These are phyloP conservation scores for Apaloderma vittatum DNA, from an alignment of 2,113 vertebrate species.

Conservation along the genomic window DNA sequence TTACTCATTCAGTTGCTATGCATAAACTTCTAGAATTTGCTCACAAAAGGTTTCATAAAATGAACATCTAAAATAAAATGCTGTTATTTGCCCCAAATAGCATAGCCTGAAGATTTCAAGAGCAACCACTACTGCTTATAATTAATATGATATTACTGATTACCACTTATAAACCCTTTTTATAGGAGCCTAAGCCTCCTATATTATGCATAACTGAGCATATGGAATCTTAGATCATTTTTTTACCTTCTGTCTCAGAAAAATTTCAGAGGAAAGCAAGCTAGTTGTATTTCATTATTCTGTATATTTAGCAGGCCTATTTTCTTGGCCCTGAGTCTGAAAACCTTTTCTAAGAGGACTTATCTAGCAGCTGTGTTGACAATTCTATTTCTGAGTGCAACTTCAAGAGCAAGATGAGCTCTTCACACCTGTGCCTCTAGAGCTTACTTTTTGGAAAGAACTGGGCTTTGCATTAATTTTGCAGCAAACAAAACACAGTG, in stretches of 20 bases:
- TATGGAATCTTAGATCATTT: conserved; percentile 59
- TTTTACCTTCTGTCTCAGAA: conserved; percentile 52
- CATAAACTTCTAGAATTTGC: neutral
- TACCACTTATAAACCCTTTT: conserved; percentile 58
- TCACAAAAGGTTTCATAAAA: conserved; percentile 44
- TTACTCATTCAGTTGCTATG: neutral
- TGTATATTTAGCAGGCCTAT: conserved; percentile 40
- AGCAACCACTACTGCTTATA: conserved; percentile 41
- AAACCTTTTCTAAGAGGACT: conserved; percentile 52
- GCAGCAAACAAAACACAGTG: neutral
- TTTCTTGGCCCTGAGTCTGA: conserved; percentile 38
- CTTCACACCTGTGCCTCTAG: conserved; percentile 63
- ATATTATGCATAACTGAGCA: conserved; percentile 29
- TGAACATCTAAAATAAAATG: conserved; percentile 51
- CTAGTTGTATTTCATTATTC: conserved; percentile 51
- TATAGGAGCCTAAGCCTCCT: conserved; percentile 17
- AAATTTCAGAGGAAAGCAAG: conserved; percentile 37
- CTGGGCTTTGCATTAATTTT: conserved; percentile 47
- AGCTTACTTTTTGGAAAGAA: conserved; percentile 35
- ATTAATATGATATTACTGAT: conserved; percentile 63
- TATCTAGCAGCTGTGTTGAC: conserved; percentile 64
- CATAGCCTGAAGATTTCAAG: conserved; percentile 45
- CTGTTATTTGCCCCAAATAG: conserved; percentile 36
- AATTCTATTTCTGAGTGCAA: conserved; percentile 50
- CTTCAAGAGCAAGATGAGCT: conserved; percentile 48